phyloP scores from a whole-genome alignment of 2,888 invertebrate genomes.

The Leptura quadrifasciata region DNA sequence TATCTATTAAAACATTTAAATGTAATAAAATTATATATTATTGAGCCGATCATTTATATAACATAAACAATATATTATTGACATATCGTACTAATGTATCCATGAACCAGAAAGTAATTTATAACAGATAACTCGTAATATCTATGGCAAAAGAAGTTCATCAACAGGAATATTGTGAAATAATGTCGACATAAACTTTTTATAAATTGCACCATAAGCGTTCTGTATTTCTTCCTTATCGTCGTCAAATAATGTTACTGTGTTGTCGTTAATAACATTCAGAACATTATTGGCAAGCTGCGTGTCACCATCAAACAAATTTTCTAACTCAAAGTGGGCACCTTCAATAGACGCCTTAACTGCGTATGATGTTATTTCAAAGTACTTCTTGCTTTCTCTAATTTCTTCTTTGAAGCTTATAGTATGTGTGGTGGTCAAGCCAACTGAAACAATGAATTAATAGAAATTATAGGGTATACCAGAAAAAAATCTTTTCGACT shows the following conservation, averaged over 20 bases:
- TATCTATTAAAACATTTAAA: neutral
- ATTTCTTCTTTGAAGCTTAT: slow-evolving; percentile 48
- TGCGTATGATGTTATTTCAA: slow-evolving; percentile 42
- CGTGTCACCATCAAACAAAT: neutral
- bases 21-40: too few relatives aligned
- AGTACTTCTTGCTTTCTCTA: slow-evolving; percentile 39
- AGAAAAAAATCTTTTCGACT: too few relatives aligned
- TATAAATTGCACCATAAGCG: neutral
- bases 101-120: too few relatives aligned
- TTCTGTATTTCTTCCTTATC: neutral
- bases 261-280: neutral
- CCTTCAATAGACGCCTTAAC: slow-evolving; percentile 28
- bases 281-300: neutral
- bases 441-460: too few relatives aligned
- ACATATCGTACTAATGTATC: too few relatives aligned
- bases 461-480: too few relatives aligned
- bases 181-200: neutral
- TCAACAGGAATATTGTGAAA: slow-evolving; percentile 1
- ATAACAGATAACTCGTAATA: too few relatives aligned
- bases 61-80: too few relatives aligned
- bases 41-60: too few relatives aligned
- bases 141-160: slow-evolving; percentile 42
- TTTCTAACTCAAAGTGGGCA: slow-evolving; percentile 33
- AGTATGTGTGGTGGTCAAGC: slow-evolving; percentile 26
- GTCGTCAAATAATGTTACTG: neutral